phyloP scores from a whole-genome alignment of 1,140 invertebrate species.

The Drosophila seguyi region DNA sequence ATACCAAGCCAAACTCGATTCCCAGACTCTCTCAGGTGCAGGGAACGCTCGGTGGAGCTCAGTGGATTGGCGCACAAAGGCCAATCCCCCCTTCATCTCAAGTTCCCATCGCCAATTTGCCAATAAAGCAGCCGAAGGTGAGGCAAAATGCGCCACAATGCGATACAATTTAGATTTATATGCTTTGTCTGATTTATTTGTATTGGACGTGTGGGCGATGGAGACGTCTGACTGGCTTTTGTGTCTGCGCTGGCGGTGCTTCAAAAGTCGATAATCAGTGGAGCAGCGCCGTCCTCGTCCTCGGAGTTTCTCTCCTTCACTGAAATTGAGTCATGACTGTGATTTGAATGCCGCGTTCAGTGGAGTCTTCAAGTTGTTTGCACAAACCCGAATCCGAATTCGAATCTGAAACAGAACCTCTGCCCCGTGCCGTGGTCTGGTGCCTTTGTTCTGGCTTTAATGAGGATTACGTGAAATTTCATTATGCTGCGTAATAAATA shows the following conservation, averaged over 20 bases:
- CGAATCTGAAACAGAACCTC: conserved; percentile 1
- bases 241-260: conserved; percentile 24
- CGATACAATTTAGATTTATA: conserved; percentile 69
- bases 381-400: not conserved
- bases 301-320: not conserved
- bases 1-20: conserved; percentile 3
- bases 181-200: conserved; percentile 73
- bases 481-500: conserved; percentile 71
- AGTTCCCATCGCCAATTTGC: conserved; percentile 21
- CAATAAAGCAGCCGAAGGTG: conserved; percentile 56
- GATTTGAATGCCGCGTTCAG: conserved; percentile 33
- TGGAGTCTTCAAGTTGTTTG: conserved; percentile 30
- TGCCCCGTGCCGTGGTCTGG: conserved; percentile 3
- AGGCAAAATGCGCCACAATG: conserved; percentile 61
- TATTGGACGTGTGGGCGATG: conserved; percentile 58
- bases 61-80: conserved; percentile 24
- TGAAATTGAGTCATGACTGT: conserved; percentile 50
- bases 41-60: not conserved
- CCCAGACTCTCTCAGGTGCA: conserved; percentile 20
- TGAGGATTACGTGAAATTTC: conserved; percentile 74
- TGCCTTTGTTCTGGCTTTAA: conserved; percentile 51
- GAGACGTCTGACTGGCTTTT: conserved; percentile 15
- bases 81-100: not conserved
- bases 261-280: conserved; percentile 46
- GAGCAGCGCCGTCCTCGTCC: not conserved